These are phyloP conservation scores for Sminthurides bifidus DNA, from an alignment of 1,140 invertebrate species.

Conservation along the genomic window DNA sequence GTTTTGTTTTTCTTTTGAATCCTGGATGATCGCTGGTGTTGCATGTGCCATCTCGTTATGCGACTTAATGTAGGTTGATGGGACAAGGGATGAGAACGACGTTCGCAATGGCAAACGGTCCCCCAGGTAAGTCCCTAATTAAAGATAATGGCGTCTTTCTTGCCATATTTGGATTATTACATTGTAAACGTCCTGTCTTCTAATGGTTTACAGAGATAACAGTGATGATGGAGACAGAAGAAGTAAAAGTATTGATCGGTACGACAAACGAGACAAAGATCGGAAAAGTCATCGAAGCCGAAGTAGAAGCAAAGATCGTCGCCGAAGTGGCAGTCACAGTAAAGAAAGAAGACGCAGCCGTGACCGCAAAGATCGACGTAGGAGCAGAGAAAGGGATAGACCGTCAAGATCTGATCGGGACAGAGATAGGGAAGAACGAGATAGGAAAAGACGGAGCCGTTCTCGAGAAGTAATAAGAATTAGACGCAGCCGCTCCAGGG, in stretches of 20 bases:
- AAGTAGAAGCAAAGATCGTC: conserved; percentile 36
- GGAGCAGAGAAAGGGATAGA: conserved; percentile 31
- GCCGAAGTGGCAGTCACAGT: conserved; percentile 32
- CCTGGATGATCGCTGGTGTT: no score
- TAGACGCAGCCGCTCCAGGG: conserved; percentile 39
- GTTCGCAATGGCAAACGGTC: conserved; percentile 3
- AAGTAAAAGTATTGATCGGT: conserved; percentile 3
- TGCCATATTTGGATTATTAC: neutral
- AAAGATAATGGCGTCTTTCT: neutral
- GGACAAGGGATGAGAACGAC: neutral
- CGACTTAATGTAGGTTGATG: conserved; percentile 1
- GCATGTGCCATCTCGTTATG: no score
- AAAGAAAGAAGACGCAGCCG: conserved; percentile 26
- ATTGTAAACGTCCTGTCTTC: neutral
- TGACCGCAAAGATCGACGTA: conserved; percentile 19
- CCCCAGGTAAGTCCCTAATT: conserved; percentile 9
- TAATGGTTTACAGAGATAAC: neutral
- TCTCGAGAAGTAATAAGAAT: conserved; percentile 23
- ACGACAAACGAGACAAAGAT: conserved; percentile 7
- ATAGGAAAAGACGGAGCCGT: conserved; percentile 39
- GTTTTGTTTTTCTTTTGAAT: no score
- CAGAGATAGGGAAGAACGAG: conserved; percentile 30
- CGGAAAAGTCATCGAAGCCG: neutral
- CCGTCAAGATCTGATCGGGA: conserved; percentile 20
- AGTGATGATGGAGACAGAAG: neutral